Evolutionary conservation across 2,888 invertebrate species (phyloP).

Genomic region (Idaea biselata): DNA sequence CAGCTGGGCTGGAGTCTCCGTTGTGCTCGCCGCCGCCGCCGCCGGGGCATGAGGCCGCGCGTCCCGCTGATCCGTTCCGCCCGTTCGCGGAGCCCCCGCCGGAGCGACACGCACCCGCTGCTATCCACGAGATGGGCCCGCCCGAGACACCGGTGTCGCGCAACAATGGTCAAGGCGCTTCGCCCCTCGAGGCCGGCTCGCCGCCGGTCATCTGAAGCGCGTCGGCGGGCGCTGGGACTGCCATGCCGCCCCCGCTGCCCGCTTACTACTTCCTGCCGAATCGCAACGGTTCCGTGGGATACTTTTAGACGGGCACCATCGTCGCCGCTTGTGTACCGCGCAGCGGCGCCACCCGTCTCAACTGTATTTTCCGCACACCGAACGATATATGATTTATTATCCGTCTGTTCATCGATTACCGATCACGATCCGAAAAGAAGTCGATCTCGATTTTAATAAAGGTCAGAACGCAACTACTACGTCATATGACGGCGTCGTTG

Average conservation of each 20-base stretch:
- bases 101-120: slow-evolving; percentile 83
- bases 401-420: neutral
- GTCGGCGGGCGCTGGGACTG: slow-evolving; percentile 66
- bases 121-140: slow-evolving; percentile 74
- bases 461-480: neutral
- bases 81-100: slow-evolving; percentile 81
- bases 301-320: slow-evolving; percentile 50
- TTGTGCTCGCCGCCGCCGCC: slow-evolving; percentile 83
- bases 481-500: too few relatives aligned
- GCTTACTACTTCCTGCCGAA: slow-evolving; percentile 71
- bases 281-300: slow-evolving; percentile 66
- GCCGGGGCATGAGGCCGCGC: slow-evolving; percentile 83
- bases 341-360: slow-evolving; percentile 7
- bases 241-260: slow-evolving; percentile 60
- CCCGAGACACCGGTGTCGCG: slow-evolving; percentile 63
- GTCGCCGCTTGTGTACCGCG: slow-evolving; percentile 23
- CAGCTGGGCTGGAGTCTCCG: slow-evolving; percentile 82
- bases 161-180: slow-evolving; percentile 71
- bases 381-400: neutral
- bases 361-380: neutral
- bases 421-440: neutral
- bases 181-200: slow-evolving; percentile 83
- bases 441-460: neutral
- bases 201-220: slow-evolving; percentile 70
- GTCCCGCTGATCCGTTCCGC: slow-evolving; percentile 75